Evolutionary conservation across 2,113 vertebrate species (phyloP).

Genomic region (Nyctereutes procyonoides): DNA sequence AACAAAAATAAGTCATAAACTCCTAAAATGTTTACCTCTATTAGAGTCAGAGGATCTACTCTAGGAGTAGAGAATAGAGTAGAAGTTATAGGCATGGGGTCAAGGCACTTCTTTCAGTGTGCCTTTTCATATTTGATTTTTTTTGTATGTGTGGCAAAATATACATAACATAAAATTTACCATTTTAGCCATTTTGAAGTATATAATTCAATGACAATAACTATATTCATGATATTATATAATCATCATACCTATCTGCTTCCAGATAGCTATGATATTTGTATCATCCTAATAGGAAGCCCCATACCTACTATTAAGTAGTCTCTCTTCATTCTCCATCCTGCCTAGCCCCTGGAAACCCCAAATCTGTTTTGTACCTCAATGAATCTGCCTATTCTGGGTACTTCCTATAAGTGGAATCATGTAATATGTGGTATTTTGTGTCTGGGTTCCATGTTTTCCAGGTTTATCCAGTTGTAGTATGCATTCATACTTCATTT

Average conservation of each 20-base stretch:
- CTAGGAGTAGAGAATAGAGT: background rate
- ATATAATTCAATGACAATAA: background rate
- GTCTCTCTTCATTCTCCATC: background rate
- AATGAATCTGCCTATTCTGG: background rate
- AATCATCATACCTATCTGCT: background rate
- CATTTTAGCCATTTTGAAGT: background rate
- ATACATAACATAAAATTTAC: background rate
- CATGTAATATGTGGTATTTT: background rate
- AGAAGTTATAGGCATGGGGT: background rate
- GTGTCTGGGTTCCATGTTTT: background rate
- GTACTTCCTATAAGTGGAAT: background rate
- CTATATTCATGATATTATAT: background rate
- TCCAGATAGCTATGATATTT: background rate
- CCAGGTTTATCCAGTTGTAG: background rate
- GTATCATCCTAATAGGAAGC: background rate
- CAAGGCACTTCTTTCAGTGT: background rate
- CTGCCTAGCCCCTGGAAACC: background rate
- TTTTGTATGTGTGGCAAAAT: background rate
- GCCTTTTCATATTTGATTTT: background rate
- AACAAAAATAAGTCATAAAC: background rate
- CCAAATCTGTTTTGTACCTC: background rate
- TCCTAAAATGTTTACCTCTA: background rate
- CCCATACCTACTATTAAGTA: background rate
- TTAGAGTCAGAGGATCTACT: background rate
- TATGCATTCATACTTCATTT: background rate